Conservation (phyloP, 1,140 invertebrate species). For the Drosophila kohkoa region DNA sequence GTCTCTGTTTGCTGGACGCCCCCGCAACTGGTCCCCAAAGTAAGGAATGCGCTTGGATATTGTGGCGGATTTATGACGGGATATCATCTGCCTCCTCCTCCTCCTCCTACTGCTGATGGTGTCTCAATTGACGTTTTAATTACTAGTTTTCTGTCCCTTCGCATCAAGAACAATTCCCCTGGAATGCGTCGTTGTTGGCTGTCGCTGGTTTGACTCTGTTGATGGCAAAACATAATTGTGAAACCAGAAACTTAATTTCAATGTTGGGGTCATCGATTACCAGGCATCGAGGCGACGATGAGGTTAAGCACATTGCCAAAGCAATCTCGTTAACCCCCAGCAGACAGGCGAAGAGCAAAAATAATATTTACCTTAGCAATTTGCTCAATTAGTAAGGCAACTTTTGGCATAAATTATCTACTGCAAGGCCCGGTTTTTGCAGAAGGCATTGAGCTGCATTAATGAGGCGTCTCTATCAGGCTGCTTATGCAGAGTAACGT, state of each 20-base stretch:
- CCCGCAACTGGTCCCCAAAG: constrained; percentile 41
- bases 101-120: constrained; percentile 38
- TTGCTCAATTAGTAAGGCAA: constrained; percentile 42
- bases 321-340: neutral
- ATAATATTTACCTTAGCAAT: constrained; percentile 46
- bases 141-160: constrained; percentile 49
- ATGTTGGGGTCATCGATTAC: constrained; percentile 56
- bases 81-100: constrained; percentile 36
- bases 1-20: neutral
- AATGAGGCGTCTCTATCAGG: constrained; percentile 22
- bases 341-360: constrained; percentile 2
- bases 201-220: neutral
- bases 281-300: neutral
- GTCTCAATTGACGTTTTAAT: constrained; percentile 79
- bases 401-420: constrained; percentile 18
- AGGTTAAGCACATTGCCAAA: constrained; percentile 3
- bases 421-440: neutral
- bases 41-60: constrained; percentile 55
- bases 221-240: constrained; percentile 29
- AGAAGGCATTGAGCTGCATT: constrained; percentile 37
- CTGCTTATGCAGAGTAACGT: constrained; percentile 34
- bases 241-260: constrained; percentile 26
- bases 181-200: neutral
- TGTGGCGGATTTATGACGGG: constrained; percentile 42
- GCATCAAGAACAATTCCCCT: neutral